phyloP scores from a whole-genome alignment of 2,888 invertebrate species.

The Xanthostigma xanthostigma region DNA sequence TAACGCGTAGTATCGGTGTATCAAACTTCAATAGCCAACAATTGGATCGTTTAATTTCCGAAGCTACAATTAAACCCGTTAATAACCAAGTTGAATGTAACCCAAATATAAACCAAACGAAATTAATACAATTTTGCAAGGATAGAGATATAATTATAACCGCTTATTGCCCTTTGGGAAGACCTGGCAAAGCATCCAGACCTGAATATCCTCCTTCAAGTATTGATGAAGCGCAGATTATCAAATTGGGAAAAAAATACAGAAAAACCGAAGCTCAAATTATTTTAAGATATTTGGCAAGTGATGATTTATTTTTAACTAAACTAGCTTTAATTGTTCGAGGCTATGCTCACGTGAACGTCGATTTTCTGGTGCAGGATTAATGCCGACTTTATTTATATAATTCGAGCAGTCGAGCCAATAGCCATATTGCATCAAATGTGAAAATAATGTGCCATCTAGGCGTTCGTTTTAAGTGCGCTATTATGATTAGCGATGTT shows the following conservation, averaged over 20 bases:
- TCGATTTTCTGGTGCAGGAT: no score
- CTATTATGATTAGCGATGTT: no score
- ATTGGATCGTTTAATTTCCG: conserved; percentile 31
- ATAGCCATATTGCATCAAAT: no score
- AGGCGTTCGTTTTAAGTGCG: no score
- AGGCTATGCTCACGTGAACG: no score
- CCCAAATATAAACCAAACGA: conserved; percentile 30
- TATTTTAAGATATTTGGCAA: conserved; percentile 41
- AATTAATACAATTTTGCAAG: conserved; percentile 31
- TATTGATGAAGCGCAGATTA: conserved; percentile 43
- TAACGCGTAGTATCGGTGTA: conserved; percentile 47
- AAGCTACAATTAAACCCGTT: conserved; percentile 28
- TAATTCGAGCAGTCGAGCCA: no score
- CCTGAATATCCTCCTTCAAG: conserved; percentile 41
- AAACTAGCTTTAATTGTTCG: no score
- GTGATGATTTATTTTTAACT: no score
- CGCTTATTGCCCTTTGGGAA: conserved; percentile 36
- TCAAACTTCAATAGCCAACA: conserved; percentile 45
- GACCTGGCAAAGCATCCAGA: conserved; percentile 53
- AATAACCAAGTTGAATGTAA: conserved; percentile 30
- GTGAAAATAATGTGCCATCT: no score
- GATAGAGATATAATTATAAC: conserved; percentile 28
- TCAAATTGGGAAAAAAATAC: conserved; percentile 46
- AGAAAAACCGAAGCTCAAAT: conserved; percentile 54
- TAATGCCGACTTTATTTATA: no score